Evolutionary conservation across 2,888 invertebrate genomes (phyloP).

Genomic region (Mycalesis mineus): DNA sequence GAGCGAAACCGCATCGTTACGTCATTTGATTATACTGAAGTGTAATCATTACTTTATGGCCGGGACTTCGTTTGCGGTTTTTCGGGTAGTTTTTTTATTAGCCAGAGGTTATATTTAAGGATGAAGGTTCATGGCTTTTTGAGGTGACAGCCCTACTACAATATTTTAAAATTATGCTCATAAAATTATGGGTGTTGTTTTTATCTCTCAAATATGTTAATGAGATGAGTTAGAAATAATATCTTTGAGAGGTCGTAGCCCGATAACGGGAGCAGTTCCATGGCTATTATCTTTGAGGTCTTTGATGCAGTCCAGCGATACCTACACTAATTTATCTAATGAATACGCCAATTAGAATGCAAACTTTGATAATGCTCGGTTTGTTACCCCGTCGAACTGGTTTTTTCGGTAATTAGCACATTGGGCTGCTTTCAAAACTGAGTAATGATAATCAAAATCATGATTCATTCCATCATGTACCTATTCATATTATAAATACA

Average conservation of each 20-base stretch:
- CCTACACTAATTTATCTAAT: conserved; percentile 47
- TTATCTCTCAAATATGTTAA: neutral
- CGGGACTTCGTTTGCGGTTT: too few species aligned
- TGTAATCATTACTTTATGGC: too few species aligned
- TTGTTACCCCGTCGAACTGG: conserved; percentile 18
- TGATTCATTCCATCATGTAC: neutral
- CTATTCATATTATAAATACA: too few species aligned
- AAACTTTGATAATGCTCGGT: conserved; percentile 20
- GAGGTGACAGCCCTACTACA: too few species aligned
- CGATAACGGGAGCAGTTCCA: conserved; percentile 17
- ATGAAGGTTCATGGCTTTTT: too few species aligned
- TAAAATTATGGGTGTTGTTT: neutral
- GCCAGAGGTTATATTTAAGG: too few species aligned
- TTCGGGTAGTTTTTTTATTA: too few species aligned
- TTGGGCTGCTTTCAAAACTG: neutral
- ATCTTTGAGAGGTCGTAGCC: conserved; percentile 18
- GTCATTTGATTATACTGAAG: neutral
- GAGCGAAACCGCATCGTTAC: conserved; percentile 2
- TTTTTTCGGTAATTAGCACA: conserved; percentile 6
- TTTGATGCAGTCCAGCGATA: conserved; percentile 39
- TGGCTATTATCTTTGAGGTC: conserved; percentile 22
- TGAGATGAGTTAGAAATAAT: neutral
- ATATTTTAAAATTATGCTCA: too few species aligned
- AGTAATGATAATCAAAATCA: conserved; percentile 7
- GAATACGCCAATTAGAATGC: conserved; percentile 43